phyloP scores from a whole-genome alignment of 1,140 invertebrate genomes.

The Pogonomyrmex californicus region DNA sequence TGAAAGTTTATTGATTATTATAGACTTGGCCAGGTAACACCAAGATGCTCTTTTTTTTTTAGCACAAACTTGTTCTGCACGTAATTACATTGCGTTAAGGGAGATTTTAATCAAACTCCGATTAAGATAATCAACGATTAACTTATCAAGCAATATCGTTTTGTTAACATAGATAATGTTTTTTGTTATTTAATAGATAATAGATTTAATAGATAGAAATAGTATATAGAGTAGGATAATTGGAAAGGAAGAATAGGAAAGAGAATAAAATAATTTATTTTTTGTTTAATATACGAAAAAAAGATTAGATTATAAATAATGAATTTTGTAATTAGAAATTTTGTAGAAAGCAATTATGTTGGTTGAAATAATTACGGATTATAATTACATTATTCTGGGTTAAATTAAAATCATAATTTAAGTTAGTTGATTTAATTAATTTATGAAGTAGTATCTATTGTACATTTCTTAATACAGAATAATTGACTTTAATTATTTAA shows the following conservation, averaged over 20 bases:
- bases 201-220: no score
- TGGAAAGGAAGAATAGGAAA: no score
- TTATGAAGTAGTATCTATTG: no score
- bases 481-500: no score
- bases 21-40: not conserved
- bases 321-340: not conserved
- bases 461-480: no score
- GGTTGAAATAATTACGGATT: not conserved
- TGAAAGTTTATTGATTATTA: not conserved
- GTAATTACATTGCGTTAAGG: not conserved
- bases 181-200: not conserved
- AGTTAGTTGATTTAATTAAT: no score
- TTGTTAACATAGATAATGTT: not conserved
- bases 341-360: not conserved
- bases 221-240: no score
- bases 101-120: not conserved
- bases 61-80: not conserved
- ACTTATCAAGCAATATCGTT: not conserved
- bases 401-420: no score
- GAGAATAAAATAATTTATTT: no score
- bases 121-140: conserved; percentile 10
- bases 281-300: not conserved
- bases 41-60: conserved; percentile 5
- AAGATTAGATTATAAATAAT: not conserved
- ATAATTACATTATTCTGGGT: no score